Evolutionary conservation across 2,797 vertebrate genomes (phyloP).

Genomic region (Vespertilio murinus): DNA sequence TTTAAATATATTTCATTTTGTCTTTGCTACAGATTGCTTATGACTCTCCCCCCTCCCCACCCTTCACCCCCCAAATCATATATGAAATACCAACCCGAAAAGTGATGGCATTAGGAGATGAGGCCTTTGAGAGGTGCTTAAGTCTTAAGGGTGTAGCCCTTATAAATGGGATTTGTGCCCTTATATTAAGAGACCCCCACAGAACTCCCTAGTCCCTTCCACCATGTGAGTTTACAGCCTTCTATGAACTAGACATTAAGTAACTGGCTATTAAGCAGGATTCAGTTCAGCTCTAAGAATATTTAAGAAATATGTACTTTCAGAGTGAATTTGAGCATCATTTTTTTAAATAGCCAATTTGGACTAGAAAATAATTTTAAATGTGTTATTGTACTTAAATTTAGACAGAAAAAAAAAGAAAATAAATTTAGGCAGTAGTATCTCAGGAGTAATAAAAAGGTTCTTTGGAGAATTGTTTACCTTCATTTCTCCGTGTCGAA

Average conservation of each 20-base stretch:
- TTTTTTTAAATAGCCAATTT: constrained; percentile 11
- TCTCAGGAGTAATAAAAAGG: neutral
- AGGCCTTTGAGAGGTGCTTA: neutral
- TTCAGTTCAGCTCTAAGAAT: neutral
- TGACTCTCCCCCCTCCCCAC: too few relatives aligned
- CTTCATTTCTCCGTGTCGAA: constrained; percentile 78
- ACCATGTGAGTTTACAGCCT: neutral
- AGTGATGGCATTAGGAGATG: neutral
- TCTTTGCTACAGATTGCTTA: neutral
- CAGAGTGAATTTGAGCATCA: neutral
- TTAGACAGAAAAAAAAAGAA: neutral
- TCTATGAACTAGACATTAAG: neutral
- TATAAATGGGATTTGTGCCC: neutral
- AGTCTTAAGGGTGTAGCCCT: neutral
- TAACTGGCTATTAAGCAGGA: neutral
- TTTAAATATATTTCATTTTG: neutral
- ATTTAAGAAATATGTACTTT: neutral
- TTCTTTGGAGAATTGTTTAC: constrained; percentile 58
- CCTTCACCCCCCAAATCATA: neutral
- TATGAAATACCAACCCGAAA: neutral
- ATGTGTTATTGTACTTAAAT: neutral
- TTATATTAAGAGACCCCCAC: neutral
- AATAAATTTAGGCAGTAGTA: neutral
- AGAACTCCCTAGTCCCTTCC: neutral
- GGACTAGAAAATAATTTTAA: neutral